Evolutionary conservation across 2,888 invertebrate species (phyloP).

Genomic region (Erebia ligea): DNA sequence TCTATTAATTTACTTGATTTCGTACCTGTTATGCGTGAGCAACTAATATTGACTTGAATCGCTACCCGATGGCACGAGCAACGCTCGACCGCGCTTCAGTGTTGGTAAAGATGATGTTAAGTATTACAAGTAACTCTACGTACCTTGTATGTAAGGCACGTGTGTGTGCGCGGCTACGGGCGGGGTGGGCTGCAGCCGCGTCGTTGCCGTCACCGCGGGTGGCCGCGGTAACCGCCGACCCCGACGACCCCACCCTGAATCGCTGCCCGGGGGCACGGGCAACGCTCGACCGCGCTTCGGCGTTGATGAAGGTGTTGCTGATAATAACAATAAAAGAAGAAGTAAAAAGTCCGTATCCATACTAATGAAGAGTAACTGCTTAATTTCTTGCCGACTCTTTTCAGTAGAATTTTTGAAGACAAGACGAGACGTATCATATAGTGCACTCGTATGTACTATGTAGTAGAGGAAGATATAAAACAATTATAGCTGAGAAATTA

Average conservation of each 20-base stretch:
- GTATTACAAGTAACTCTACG: not conserved
- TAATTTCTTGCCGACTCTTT: too few relatives aligned
- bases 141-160: conserved; percentile 79
- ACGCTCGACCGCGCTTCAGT: conserved; percentile 70
- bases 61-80: conserved; percentile 70
- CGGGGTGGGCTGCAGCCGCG: conserved; percentile 51
- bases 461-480: too few relatives aligned
- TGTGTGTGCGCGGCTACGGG: conserved; percentile 58
- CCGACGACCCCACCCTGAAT: conserved; percentile 68
- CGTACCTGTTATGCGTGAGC: too few relatives aligned
- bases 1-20: too few relatives aligned
- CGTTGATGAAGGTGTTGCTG: conserved; percentile 78
- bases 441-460: too few relatives aligned
- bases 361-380: too few relatives aligned
- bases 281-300: conserved; percentile 72
- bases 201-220: conserved; percentile 58
- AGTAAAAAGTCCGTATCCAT: not conserved
- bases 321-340: not conserved
- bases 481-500: too few relatives aligned
- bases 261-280: conserved; percentile 70
- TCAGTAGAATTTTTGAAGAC: too few relatives aligned
- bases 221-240: conserved; percentile 72
- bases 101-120: conserved; percentile 77
- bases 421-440: too few relatives aligned
- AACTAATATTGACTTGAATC: conserved; percentile 54